Evolutionary conservation across 2,797 vertebrate species (phyloP).

Genomic region (Cichlasoma orientale): DNA sequence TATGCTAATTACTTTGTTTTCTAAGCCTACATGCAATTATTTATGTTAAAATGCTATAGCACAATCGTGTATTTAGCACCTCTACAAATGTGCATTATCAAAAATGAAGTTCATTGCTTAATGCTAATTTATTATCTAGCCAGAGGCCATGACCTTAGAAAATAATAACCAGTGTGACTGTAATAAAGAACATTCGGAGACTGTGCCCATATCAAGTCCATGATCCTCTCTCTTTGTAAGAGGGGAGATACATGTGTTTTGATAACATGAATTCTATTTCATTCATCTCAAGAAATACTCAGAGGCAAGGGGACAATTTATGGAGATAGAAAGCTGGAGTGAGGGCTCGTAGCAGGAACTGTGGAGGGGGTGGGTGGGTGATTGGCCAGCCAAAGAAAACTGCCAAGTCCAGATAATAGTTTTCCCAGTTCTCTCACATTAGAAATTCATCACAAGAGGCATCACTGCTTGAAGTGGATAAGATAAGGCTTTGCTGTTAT

Average conservation of each 20-base stretch:
- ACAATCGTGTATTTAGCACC: neutral
- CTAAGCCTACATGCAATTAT: neutral
- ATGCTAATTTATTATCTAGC: slow-evolving; percentile 2
- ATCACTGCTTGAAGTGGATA: slow-evolving; percentile 64
- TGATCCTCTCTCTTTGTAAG: slow-evolving; percentile 17
- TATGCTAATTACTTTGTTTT: neutral
- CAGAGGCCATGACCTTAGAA: slow-evolving; percentile 8
- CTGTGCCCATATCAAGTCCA: slow-evolving; percentile 18
- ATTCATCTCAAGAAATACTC: slow-evolving; percentile 37
- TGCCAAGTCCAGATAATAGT: slow-evolving; percentile 69
- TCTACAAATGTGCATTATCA: neutral
- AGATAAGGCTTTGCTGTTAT: slow-evolving; percentile 61
- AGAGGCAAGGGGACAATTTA: slow-evolving; percentile 41
- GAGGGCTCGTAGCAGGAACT: slow-evolving; percentile 20
- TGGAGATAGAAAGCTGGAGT: slow-evolving; percentile 34
- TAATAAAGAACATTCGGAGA: slow-evolving; percentile 20
- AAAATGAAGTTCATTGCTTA: neutral
- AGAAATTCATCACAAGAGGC: slow-evolving; percentile 66
- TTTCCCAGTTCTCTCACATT: slow-evolving; percentile 66
- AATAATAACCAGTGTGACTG: slow-evolving; percentile 14
- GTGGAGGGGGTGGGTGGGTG: slow-evolving; percentile 1
- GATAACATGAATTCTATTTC: slow-evolving; percentile 38
- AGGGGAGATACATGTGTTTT: slow-evolving; percentile 16
- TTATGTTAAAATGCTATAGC: neutral
- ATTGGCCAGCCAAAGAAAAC: slow-evolving; percentile 57